Evolutionary conservation across 2,888 invertebrate species (phyloP).

Genomic region (Atrina japonica): DNA sequence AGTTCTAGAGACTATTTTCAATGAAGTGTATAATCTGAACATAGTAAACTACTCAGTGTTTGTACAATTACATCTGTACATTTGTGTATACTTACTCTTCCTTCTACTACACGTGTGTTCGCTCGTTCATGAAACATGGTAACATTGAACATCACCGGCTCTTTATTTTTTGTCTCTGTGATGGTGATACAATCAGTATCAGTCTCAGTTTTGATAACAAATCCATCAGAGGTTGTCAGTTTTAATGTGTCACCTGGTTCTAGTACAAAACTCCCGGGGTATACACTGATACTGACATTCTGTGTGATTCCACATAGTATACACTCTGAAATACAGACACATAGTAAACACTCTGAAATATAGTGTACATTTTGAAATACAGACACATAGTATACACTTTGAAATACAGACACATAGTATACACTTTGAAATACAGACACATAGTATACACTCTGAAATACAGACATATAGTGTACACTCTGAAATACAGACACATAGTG

Average conservation of each 20-base stretch:
- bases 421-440: too few species aligned
- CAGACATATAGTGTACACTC: too few species aligned
- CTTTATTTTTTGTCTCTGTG: slow-evolving; percentile 11
- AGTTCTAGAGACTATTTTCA: too few species aligned
- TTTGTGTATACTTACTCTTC: slow-evolving; percentile 14
- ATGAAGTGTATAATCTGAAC: too few species aligned
- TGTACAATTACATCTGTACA: too few species aligned
- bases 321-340: slow-evolving; percentile 50
- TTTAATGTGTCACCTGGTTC: slow-evolving; percentile 80
- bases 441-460: too few species aligned
- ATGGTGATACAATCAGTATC: slow-evolving; percentile 24
- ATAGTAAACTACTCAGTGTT: too few species aligned
- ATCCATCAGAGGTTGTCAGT: slow-evolving; percentile 51
- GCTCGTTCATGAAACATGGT: slow-evolving; percentile 46
- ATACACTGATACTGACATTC: slow-evolving; percentile 62
- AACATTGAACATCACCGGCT: slow-evolving; percentile 45
- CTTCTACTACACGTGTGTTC: slow-evolving; percentile 26
- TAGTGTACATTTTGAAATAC: too few species aligned
- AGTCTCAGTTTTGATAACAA: slow-evolving; percentile 39
- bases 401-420: too few species aligned
- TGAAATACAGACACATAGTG: too few species aligned
- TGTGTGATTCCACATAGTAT: slow-evolving; percentile 69
- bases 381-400: too few species aligned
- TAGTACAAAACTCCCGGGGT: slow-evolving; percentile 68
- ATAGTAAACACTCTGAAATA: too few species aligned